Conservation (phyloP, 2,888 invertebrate genomes). For the Melinopterus prodromus region DNA sequence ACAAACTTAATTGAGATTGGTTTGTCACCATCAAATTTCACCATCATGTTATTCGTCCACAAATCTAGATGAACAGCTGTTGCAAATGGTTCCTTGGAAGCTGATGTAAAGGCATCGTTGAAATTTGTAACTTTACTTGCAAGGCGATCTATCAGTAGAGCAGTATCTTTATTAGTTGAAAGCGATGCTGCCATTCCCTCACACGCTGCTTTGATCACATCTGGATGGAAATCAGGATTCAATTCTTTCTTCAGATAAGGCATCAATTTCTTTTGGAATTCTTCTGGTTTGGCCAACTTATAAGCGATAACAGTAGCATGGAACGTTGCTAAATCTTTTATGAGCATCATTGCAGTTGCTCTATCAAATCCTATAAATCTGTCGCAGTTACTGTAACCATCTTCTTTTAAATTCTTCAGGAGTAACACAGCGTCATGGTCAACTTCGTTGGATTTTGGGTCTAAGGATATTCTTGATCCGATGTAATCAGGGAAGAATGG, state of each 20-base stretch:
- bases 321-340: conserved; percentile 62
- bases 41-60: no score
- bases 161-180: conserved; percentile 29
- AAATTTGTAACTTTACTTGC: conserved; percentile 8
- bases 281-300: conserved; percentile 58
- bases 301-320: conserved; percentile 65
- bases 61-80: conserved; percentile 21
- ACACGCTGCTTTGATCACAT: conserved; percentile 34
- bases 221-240: conserved; percentile 32
- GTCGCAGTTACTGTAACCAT: conserved; percentile 60
- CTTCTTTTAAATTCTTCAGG: conserved; percentile 62
- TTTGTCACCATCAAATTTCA: conserved; percentile 55
- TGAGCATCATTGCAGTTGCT: conserved; percentile 57
- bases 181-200: conserved; percentile 18
- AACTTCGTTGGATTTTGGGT: conserved; percentile 49
- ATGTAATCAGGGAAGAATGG: conserved; percentile 61
- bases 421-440: conserved; percentile 64
- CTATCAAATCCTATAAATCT: conserved; percentile 61
- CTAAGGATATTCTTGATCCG: conserved; percentile 58
- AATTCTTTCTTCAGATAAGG: conserved; percentile 50
- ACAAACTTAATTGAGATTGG: conserved; percentile 59
- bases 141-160: conserved; percentile 10
- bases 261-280: conserved; percentile 54
- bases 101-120: background rate
- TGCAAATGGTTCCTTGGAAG: conserved; percentile 8